Evolutionary conservation across 2,888 invertebrate species (phyloP), one percentile per base, ranked within the genome.

Genomic region (Habrosyne pyritoides): DNA sequence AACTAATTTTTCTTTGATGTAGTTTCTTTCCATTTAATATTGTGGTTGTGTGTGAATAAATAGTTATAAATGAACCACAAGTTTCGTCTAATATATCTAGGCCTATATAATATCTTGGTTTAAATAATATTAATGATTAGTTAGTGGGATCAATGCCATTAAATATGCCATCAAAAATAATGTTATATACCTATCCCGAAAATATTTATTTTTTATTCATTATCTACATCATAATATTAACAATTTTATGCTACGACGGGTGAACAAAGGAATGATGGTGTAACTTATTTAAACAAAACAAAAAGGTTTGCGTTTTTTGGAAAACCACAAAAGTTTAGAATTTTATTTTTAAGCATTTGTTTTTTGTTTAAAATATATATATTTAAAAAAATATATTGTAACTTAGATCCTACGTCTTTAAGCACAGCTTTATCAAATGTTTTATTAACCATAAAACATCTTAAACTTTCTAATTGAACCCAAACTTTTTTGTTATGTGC

Each of bases 21-120:
- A 90, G 91, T 90, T 90, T 87, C 86, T 88, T 89, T 87, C 84
- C 85, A 81, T 80, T 80, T 69, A 74, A 77, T 78, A 80, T 66
- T 78, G 79, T 81, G 76, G 74, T 73, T 74, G 78, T 79, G 76
- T 77, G 75, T 78, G 68, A 66, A 42, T 72, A 76, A 66, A 71
- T 79, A 75, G n/a, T 63, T 61, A 61, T 66, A 67, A 68, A 66
- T 66, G 53, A 61, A 69, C 67, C 68, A 64, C 67, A 62, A 62
- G 57, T 60, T 63, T 56, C 58, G 53, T 54, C 55, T 63, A 64
- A 52, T 67, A 63, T 59, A 56, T 64, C 52, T 73, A 63, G 60
- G 57, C 66, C 22, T 63, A 60, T 62, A 42, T 52, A 53, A 53
- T 30, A 26, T 56, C 51, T 55, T 53, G 52, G 52, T 57, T 26